A percentile compares a stretch with the other conserved stretches of the same genome.
phyloP scores from a whole-genome alignment of 2,888 invertebrate species.

The Gortyna flavago region DNA sequence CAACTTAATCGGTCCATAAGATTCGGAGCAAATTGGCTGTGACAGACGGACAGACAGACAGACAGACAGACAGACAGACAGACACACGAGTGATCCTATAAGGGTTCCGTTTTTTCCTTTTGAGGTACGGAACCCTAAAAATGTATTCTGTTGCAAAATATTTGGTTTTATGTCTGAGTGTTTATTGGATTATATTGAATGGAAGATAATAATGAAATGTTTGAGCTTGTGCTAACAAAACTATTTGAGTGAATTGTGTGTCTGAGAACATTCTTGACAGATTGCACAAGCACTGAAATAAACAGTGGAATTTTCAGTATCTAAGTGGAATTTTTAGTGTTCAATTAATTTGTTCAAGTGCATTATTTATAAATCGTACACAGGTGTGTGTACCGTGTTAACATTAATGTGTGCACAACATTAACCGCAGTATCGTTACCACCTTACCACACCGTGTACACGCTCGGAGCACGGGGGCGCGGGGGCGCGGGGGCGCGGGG shows the following conservation, averaged over 20 bases:
- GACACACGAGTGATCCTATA: too few species aligned
- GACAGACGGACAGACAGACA: too few species aligned
- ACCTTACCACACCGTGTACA: conserved; percentile 52
- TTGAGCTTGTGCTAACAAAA: conserved; percentile 14
- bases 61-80: too few species aligned
- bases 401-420: conserved; percentile 62
- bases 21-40: too few species aligned
- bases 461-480: conserved; percentile 8
- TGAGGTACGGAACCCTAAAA: too few species aligned
- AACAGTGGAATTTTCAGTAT: conserved; percentile 10
- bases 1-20: too few species aligned
- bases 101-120: too few species aligned
- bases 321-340: conserved; percentile 12
- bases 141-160: conserved; percentile 45
- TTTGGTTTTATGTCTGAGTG: conserved; percentile 51
- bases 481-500: not conserved
- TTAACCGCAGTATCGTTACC: conserved; percentile 62
- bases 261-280: not conserved
- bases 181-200: conserved; percentile 44
- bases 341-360: conserved; percentile 41
- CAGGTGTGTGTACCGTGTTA: conserved; percentile 43
- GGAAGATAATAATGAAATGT: conserved; percentile 33
- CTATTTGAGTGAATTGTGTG: conserved; percentile 6
- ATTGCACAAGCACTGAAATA: not conserved
- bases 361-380: conserved; percentile 50